Base-by-base conservation (phyloP, 2,113 vertebrate species). In the Anguilla rostrata region DNA sequence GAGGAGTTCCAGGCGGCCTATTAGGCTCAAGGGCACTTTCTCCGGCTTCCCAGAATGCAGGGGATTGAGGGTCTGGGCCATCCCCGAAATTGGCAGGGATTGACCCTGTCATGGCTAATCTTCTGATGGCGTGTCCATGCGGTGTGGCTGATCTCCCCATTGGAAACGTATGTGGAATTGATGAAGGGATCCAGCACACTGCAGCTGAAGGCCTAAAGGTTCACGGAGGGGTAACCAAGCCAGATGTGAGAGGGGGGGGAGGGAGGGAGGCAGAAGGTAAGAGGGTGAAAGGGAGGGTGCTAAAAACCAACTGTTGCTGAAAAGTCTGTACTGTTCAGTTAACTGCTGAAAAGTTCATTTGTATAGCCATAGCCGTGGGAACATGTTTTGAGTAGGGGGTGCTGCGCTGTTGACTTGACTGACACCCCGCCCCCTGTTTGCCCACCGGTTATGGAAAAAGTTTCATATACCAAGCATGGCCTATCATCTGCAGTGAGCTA, bases 41-140 rank as follows among this genome's bases (percentile, higher is more conserved):
- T 5, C 9, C 3, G 20, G 7, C 29, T 60, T 18, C 26, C 6
- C 82, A 81, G 80, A 81, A 41, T 22, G 40, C 39, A 60, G 49
- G 82, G 82, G 53, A 18, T 57, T 83, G 14, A 39, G 43, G 46
- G 56, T 12, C 56, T 57, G n/a, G 29, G 26, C 82, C 34, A 18
- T 57, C 39, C 53, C 29, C n/a, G 39, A 83, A 83, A 34, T 56
- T 11, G 8, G 29, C 26, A 39, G 75, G 75, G 3, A 79, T 39
- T 79, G 75, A 9, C 22, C 78, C 43, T 53, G 26, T 85, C 66
- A 43, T 26, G 46, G n/a, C n/a, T 85, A n/a, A 85, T 81, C 11
- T 15, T 5, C 56, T 26, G 56, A 1, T 5, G 39, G 18, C 20
- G 18, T 40, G 34, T 40, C 83, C 56, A 39, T 7, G 57, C 34